A percentile compares a stretch with the other conserved stretches of the same genome.
phyloP scores from a whole-genome alignment of 2,113 vertebrate species.

The Galbula dea region DNA sequence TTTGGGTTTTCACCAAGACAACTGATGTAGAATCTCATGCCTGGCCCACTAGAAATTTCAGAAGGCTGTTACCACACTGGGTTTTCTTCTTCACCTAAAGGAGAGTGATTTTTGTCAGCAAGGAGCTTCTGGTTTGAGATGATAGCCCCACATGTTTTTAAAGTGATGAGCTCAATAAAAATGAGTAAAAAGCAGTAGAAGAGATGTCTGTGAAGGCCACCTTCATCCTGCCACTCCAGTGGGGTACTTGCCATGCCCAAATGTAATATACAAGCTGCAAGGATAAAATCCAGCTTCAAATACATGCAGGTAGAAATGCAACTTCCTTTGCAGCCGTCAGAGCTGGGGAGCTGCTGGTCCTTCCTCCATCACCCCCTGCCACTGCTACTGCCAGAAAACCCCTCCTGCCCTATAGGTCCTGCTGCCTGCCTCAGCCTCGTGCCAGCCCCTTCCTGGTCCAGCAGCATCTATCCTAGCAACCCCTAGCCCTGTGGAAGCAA shows the following conservation, averaged over 20 bases:
- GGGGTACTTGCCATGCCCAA: neutral
- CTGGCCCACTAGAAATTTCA: neutral
- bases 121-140: neutral
- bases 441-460: neutral
- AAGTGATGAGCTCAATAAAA: neutral
- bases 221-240: neutral
- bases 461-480: neutral
- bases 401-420: neutral
- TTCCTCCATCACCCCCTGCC: neutral
- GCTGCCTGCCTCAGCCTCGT: neutral
- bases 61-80: neutral
- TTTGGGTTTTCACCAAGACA: neutral
- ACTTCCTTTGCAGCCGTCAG: neutral
- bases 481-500: neutral
- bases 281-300: neutral
- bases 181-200: neutral
- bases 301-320: neutral
- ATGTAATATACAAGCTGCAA: neutral
- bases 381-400: neutral
- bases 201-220: neutral
- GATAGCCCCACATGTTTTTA: neutral
- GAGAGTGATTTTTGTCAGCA: neutral
- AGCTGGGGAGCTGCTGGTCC: neutral
- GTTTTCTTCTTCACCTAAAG: neutral
- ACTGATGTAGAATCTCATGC: neutral